Percentiles rank a stretch among this genome's conserved stretches.
phyloP scores from a whole-genome alignment of 2,113 vertebrate species.

The Neoarius graeffei region DNA sequence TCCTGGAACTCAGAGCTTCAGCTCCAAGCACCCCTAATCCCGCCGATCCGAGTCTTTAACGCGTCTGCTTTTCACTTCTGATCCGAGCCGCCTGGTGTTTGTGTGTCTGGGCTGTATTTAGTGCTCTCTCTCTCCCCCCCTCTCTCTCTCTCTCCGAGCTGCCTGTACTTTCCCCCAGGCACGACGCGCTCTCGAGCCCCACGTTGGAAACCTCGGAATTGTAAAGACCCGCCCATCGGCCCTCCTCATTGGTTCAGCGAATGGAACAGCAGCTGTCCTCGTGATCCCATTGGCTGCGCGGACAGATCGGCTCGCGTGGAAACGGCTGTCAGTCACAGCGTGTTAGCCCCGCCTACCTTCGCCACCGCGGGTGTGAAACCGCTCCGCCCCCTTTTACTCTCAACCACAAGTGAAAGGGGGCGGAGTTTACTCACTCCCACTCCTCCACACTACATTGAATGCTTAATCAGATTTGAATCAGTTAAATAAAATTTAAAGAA shows the following conservation, averaged over 20 bases:
- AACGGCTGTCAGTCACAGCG: slow-evolving; percentile 72
- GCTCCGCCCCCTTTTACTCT: slow-evolving; percentile 72
- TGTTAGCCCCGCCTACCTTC: slow-evolving; percentile 72
- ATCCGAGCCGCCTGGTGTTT: neutral
- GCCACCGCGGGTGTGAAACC: slow-evolving; percentile 92
- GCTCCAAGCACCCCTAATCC: no score
- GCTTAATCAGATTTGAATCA: no score
- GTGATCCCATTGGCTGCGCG: slow-evolving; percentile 58
- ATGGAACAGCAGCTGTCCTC: slow-evolving; percentile 24
- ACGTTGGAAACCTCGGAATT: slow-evolving; percentile 82
- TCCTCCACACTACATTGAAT: no score
- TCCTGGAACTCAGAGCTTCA: neutral
- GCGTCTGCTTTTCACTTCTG: no score
- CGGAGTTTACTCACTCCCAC: slow-evolving; percentile 53
- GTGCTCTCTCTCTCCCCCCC: accelerated
- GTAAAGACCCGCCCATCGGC: slow-evolving; percentile 59
- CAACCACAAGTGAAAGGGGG: slow-evolving; percentile 82
- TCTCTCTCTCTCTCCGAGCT: neutral
- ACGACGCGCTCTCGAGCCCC: slow-evolving; percentile 71
- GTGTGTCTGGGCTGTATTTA: no score
- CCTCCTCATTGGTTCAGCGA: slow-evolving; percentile 61
- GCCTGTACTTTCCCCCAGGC: slow-evolving; percentile 59
- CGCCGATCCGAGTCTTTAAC: no score
- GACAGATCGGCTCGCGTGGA: slow-evolving; percentile 45
- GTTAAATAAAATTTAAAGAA: no score